These are phyloP conservation scores for Diplogasteroides magnus DNA, from an alignment of 1,140 invertebrate genomes.

Conservation along the genomic window DNA sequence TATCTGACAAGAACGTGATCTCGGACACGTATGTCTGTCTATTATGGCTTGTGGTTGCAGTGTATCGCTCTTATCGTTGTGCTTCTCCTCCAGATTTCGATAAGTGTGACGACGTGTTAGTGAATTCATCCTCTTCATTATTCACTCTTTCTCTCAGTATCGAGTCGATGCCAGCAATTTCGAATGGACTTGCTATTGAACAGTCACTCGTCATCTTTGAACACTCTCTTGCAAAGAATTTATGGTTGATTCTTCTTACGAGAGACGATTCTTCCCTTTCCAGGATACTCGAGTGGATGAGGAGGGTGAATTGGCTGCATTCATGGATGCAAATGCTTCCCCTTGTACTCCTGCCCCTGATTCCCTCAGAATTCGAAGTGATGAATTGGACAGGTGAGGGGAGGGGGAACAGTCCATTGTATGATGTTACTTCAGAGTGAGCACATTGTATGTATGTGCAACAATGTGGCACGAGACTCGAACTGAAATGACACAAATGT, in stretches of 20 bases:
- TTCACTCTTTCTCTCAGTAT: slow-evolving; percentile 36
- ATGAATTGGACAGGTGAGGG: slow-evolving; percentile 22
- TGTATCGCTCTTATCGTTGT: slow-evolving; percentile 36
- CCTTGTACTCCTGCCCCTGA: slow-evolving; percentile 31
- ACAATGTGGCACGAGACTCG: slow-evolving; percentile 61
- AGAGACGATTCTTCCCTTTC: background rate
- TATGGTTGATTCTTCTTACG: slow-evolving; percentile 1
- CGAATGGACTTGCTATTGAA: slow-evolving; percentile 38
- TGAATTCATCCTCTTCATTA: slow-evolving; percentile 2
- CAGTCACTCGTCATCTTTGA: slow-evolving; percentile 50
- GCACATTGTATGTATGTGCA: slow-evolving; percentile 58
- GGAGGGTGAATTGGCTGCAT: background rate
- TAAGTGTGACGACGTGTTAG: slow-evolving; percentile 44
- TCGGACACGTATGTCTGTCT: slow-evolving; percentile 31
- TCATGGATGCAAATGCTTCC: slow-evolving; percentile 19
- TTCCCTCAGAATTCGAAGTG: slow-evolving; percentile 21
- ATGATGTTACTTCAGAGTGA: slow-evolving; percentile 35
- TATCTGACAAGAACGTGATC: slow-evolving; percentile 6
- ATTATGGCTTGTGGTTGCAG: slow-evolving; percentile 38
- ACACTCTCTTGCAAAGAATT: slow-evolving; percentile 36
- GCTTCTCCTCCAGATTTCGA: slow-evolving; percentile 25
- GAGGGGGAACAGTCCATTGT: slow-evolving; percentile 16
- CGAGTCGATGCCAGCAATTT: slow-evolving; percentile 46
- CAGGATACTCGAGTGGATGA: background rate
- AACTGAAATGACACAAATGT: slow-evolving; percentile 58